Conservation (phyloP, 2,113 vertebrate genomes). For the Apteryx owenii region DNA sequence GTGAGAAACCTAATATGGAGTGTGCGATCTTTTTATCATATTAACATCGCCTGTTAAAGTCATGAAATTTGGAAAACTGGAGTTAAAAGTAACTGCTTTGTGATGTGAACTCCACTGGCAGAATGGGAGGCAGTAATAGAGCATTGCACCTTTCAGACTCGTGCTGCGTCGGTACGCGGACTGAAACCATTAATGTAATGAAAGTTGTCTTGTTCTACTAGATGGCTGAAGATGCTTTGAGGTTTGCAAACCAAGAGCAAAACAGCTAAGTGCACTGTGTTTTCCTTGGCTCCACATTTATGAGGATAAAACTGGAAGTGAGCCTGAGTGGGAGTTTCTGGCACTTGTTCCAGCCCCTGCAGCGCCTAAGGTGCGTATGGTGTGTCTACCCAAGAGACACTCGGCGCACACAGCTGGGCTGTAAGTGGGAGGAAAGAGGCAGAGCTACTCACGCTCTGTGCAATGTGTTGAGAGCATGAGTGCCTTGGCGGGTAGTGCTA, state of each 20-base stretch:
- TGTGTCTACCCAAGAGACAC: accelerated
- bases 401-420: not conserved
- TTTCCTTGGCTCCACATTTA: not conserved
- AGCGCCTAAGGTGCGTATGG: not conserved
- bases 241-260: not conserved
- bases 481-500: not conserved
- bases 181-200: not conserved
- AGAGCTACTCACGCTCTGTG: not conserved
- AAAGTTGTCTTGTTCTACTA: not conserved
- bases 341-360: not conserved
- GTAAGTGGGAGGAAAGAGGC: not conserved
- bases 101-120: not conserved
- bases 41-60: not conserved
- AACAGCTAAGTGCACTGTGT: not conserved
- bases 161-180: not conserved
- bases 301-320: not conserved
- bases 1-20: not conserved
- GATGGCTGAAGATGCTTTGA: not conserved
- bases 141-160: not conserved
- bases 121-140: accelerated
- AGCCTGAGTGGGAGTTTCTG: not conserved
- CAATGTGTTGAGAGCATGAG: not conserved
- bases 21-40: not conserved
- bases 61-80: not conserved
- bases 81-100: not conserved